Base-by-base conservation (phyloP, 2,888 invertebrate species). In the Meteorus colon region DNA sequence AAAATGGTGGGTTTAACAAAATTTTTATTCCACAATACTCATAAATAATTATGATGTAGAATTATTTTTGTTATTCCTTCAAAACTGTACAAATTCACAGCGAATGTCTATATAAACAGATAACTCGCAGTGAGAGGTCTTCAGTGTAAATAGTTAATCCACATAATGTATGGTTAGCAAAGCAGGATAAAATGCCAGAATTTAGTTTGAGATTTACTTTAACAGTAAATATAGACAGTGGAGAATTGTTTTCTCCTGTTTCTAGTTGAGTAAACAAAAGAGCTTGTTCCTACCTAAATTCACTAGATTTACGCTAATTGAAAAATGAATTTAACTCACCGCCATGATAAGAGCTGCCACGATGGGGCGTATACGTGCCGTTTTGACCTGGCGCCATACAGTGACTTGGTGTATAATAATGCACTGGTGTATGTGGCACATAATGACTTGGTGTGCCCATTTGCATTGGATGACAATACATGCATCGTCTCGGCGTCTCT, bases 391-490 rank as follows among this genome's bases (percentile, higher is more conserved):
- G 55, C 55, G 88, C 86, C 48, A 82, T 76, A 76, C 84, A 87
- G 77, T 87, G 88, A 78, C 79, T 87, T 74, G 87, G 86, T 74
- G 88, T 88, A 78, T 88, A 88, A 81, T 88, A 89, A 81, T 89
- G 88, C 72, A 81, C 78, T 34, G 83, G 83, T 60, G 74, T 75
- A 77, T 84, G 84, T 74, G 82, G 85, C 60, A 83, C 82, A 77
- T 86, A 87, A 84, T 84, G 86, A 78, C 82, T 87, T 75, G 87
- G 86, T 31, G 86, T 86, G 78, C 82, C 84, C 68, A 85, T 82
- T 74, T 86, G 84, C 76, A 87, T 81, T 55, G 87, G 88, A 77
- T 88, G 87, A 82, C 89, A 89, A 80, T 87, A 86, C 75, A 84
- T 82, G 80, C 88, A 88, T 79, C 88, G 86, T 80, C 86, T 78